Conservation (phyloP, 2,113 vertebrate species). For the Nipponia nippon region DNA sequence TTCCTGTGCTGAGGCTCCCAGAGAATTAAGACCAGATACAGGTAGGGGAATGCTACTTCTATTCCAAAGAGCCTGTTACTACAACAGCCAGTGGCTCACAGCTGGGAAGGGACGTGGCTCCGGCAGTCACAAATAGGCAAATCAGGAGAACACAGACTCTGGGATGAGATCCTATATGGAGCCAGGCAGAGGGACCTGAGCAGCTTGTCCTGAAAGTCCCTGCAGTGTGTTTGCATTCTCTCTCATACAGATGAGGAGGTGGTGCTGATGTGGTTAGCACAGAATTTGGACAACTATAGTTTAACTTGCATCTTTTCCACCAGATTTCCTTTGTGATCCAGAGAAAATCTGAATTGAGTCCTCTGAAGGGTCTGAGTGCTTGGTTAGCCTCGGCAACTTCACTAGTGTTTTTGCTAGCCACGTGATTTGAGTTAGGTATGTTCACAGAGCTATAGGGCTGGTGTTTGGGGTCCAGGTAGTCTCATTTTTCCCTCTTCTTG, state of each 20-base stretch:
- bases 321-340: neutral
- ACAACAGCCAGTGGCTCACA: neutral
- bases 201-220: neutral
- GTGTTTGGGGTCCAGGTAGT: neutral
- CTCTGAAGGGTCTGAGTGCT: neutral
- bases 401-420: neutral
- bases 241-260: neutral
- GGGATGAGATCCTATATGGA: neutral
- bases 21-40: neutral
- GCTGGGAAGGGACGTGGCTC: neutral
- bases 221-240: neutral
- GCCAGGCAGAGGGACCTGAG: neutral
- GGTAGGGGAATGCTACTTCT: neutral
- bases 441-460: neutral
- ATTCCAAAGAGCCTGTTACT: neutral
- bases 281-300: neutral
- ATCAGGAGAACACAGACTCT: neutral
- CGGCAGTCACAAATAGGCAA: neutral
- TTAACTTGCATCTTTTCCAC: neutral
- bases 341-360: neutral
- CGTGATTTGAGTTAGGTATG: rapidly evolving
- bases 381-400: rapidly evolving
- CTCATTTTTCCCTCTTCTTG: neutral
- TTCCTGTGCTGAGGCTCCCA: neutral
- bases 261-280: neutral